Percentiles rank a stretch among this genome's conserved stretches.
Evolutionary conservation across 2,113 vertebrate genomes (phyloP).

Genomic region (Saguinus imperator): DNA sequence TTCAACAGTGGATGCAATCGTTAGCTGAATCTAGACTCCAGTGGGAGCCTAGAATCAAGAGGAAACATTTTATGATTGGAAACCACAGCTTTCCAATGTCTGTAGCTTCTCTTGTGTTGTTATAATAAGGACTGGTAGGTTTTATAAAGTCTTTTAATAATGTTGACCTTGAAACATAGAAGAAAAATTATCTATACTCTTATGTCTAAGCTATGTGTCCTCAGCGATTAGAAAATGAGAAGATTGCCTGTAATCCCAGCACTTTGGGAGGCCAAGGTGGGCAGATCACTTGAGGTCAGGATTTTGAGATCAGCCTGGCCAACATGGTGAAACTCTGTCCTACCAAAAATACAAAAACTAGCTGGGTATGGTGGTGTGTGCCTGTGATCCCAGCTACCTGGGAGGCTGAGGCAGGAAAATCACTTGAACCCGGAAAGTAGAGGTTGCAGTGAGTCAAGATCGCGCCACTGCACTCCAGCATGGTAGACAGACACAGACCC

Average conservation of each 20-base stretch:
- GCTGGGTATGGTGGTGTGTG: too few relatives aligned
- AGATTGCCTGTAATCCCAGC: neutral
- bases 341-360: too few relatives aligned
- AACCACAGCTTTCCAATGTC: neutral
- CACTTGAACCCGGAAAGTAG: too few relatives aligned
- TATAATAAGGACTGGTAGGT: neutral
- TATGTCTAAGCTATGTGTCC: neutral
- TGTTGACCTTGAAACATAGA: neutral
- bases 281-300: too few relatives aligned
- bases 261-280: too few relatives aligned
- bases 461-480: too few relatives aligned
- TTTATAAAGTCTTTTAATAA: conserved; percentile 18
- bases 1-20: neutral
- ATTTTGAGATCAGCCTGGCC: too few relatives aligned
- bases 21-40: neutral
- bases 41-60: neutral
- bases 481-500: too few relatives aligned
- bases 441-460: too few relatives aligned
- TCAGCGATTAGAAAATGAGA: conserved; percentile 25
- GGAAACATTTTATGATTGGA: neutral
- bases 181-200: neutral
- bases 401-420: too few relatives aligned
- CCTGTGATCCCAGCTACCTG: too few relatives aligned
- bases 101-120: neutral
- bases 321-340: too few relatives aligned